Base-by-base conservation (phyloP, 2,797 vertebrate species). In the Paratrypauchen microcephalus region DNA sequence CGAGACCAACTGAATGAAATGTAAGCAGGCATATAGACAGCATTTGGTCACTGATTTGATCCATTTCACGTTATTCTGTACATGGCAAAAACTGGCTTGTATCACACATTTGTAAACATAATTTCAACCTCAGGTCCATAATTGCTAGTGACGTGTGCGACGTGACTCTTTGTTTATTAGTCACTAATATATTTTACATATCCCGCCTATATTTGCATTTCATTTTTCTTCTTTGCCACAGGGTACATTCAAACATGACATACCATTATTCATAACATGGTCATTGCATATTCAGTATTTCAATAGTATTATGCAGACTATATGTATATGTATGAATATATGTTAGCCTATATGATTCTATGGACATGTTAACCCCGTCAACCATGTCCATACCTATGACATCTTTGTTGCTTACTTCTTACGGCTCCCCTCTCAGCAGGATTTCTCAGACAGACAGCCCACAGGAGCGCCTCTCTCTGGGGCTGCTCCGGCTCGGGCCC, bases 401-500 rank as follows among this genome's bases (percentile, higher is more conserved):
- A 92, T 85, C 70, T 85, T 70, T 79, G 81, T 81, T 83, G 81
- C 89, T 52, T 93, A 91, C 91, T 90, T 89, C 91, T 81, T 87
- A 81, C 92, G 89, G 92, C 92, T 92, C 89, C 84, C 93, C 89
- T 87, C 93, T 87, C 93, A 90, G 88, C 91, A 78, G 91, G 94
- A 87, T 82, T 86, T 85, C 59, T 68, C 78, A 77, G 84, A 89
- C 85, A 79, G 83, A 86, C 87, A 87, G 87, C 83, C 92, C 88
- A 82, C 79, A 87, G 91, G 87, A 91, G 77, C 69, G 81, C 79
- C 87, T 89, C 94, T 91, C 84, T 87, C 94, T 88, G 39, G 93
- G 81, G 92, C 81, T 68, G 82, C 69, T 76, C 73, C n/a, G 71
- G 39, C 39, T 66, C 83, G 66, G 19, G 72, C 71, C 81, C 89